phyloP scores from a whole-genome alignment of 2,888 invertebrate species.

The Phyto melanocephala region DNA sequence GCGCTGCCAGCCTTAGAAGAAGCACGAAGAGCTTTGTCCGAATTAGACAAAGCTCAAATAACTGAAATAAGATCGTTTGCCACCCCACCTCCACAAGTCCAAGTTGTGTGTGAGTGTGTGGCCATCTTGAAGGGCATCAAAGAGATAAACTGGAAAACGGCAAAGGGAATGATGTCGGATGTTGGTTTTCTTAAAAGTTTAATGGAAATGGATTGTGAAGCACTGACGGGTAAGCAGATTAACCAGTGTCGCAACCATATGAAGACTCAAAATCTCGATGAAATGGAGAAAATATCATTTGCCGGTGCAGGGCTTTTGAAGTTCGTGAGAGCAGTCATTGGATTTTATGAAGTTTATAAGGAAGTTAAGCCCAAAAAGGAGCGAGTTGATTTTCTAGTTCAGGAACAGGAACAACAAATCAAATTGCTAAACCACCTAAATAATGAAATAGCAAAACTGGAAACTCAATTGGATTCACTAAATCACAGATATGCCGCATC shows the following conservation, averaged over 20 bases:
- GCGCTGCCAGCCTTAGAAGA: constrained; percentile 92
- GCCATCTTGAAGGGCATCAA: constrained; percentile 90
- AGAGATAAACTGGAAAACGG: constrained; percentile 94
- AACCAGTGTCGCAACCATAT: constrained; percentile 86
- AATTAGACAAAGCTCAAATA: constrained; percentile 93
- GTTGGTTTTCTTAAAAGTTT: constrained; percentile 88
- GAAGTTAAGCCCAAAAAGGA: constrained; percentile 93
- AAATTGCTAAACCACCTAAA: constrained; percentile 86
- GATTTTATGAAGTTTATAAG: constrained; percentile 92
- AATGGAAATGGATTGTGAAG: constrained; percentile 92
- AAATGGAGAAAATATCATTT: constrained; percentile 90
- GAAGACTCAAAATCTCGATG: constrained; percentile 86
- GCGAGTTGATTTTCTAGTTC: constrained; percentile 87
- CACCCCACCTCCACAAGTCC: constrained; percentile 93
- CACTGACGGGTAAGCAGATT: constrained; percentile 85
- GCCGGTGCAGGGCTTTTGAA: constrained; percentile 92
- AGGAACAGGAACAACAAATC: constrained; percentile 83
- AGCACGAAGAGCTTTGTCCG: constrained; percentile 88
- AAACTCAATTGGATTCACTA: constrained; percentile 84
- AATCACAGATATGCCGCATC: constrained; percentile 89
- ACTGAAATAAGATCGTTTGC: constrained; percentile 95
- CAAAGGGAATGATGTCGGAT: constrained; percentile 95
- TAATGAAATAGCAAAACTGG: constrained; percentile 85
- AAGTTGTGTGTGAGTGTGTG: constrained; percentile 93
- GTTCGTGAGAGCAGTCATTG: constrained; percentile 91